Conservation (phyloP, 37 sponge, comb jelly and placozoan genomes). For the Hexactinellida sp. region DNA sequence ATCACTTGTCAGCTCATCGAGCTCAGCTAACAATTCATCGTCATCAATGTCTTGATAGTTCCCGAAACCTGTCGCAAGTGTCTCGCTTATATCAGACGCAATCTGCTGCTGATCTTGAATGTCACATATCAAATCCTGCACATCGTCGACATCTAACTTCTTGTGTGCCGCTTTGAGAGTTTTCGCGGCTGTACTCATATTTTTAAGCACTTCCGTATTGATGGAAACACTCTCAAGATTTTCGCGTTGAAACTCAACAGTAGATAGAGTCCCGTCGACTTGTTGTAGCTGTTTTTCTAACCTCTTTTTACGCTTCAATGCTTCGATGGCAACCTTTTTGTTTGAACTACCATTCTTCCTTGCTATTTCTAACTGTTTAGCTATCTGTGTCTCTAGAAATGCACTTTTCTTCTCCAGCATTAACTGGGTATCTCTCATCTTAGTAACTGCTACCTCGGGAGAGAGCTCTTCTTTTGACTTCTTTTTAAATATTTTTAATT, state of each 20-base stretch:
- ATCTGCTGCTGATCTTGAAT: conserved; percentile 13
- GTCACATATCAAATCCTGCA: conserved; percentile 14
- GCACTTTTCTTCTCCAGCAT: conserved; percentile 16
- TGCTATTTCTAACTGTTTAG: neutral
- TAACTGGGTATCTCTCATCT: conserved; percentile 1
- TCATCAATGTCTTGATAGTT: neutral
- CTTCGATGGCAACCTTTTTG: neutral
- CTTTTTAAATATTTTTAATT: neutral
- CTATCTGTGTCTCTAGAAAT: neutral
- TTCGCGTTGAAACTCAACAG: conserved; percentile 15
- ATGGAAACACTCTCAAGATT: conserved; percentile 2
- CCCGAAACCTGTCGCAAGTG: conserved; percentile 7
- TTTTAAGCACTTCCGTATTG: conserved; percentile 15
- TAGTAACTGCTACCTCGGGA: neutral
- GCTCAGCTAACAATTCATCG: conserved; percentile 8
- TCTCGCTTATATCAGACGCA: neutral
- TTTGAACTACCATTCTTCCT: conserved; percentile 1
- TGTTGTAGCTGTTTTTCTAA: conserved; percentile 13
- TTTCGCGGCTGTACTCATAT: conserved; percentile 14
- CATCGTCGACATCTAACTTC: conserved; percentile 3
- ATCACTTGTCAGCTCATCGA: neutral
- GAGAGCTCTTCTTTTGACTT: neutral
- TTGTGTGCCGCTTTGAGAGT: conserved; percentile 4
- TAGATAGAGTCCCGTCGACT: conserved; percentile 2
- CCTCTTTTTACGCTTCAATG: conserved; percentile 11